phyloP scores from a whole-genome alignment of 23 tunicate species.

The Botrylloides violaceus region DNA sequence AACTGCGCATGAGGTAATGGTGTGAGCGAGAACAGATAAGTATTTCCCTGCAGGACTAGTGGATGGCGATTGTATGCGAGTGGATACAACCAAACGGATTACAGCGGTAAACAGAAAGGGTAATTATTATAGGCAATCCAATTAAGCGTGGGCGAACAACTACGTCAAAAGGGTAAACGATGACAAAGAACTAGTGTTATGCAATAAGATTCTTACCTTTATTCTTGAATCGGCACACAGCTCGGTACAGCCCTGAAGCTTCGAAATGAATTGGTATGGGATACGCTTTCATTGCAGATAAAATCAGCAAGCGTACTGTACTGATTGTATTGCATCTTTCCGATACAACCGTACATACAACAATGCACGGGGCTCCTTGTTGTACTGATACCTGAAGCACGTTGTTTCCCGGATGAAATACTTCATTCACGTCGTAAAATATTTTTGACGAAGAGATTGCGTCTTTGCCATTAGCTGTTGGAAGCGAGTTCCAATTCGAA shows the following conservation, averaged over 20 bases:
- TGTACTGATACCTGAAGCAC: not conserved
- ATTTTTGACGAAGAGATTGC: not conserved
- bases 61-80: too few species aligned
- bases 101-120: too few species aligned
- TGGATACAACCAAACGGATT: too few species aligned
- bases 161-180: too few species aligned
- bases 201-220: not conserved
- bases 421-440: not conserved
- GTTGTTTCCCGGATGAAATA: not conserved
- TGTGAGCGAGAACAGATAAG: too few species aligned
- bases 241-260: not conserved
- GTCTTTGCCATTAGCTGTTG: too few species aligned
- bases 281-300: not conserved
- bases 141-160: too few species aligned
- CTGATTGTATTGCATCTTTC: not conserved
- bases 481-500: too few species aligned
- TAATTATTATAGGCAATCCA: too few species aligned
- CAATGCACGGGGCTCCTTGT: not conserved
- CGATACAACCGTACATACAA: not conserved
- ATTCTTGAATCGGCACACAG: not conserved
- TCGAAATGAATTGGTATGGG: not conserved
- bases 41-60: too few species aligned
- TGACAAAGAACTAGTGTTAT: too few species aligned
- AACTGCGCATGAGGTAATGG: too few species aligned
- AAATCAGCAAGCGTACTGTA: not conserved